phyloP scores from a whole-genome alignment of 2,888 invertebrate genomes.

The Palloptera scutellata region DNA sequence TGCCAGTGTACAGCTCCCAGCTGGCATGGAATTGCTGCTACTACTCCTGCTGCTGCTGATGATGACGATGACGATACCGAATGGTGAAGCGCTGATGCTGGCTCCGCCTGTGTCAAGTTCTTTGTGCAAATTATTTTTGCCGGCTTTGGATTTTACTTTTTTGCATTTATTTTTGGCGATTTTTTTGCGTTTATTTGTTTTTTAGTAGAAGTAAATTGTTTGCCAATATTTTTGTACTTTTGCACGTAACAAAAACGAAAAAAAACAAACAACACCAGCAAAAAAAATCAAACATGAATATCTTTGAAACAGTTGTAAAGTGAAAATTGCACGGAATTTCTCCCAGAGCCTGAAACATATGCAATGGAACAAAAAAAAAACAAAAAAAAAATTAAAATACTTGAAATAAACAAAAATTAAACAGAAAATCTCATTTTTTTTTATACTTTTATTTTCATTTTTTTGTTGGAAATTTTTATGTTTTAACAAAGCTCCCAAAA shows the following conservation, averaged over 20 bases:
- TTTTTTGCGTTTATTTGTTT: constrained; percentile 44
- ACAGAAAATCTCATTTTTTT: constrained; percentile 16
- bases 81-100: background rate
- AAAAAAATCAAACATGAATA: constrained; percentile 14
- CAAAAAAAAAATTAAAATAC: constrained; percentile 2
- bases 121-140: constrained; percentile 58
- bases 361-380: constrained; percentile 46
- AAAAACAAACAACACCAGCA: background rate
- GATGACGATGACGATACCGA: background rate
- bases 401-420: constrained; percentile 23
- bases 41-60: constrained; percentile 8
- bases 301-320: constrained; percentile 32
- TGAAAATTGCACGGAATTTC: constrained; percentile 21
- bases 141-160: constrained; percentile 26
- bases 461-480: constrained; percentile 12
- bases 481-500: background rate
- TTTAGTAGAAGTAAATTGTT: constrained; percentile 54
- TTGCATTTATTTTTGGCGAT: constrained; percentile 10
- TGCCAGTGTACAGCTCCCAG: background rate
- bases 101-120: constrained; percentile 38
- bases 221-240: constrained; percentile 46
- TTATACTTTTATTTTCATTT: constrained; percentile 1
- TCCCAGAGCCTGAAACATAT: constrained; percentile 4
- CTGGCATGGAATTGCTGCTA: background rate
- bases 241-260: constrained; percentile 3